These are phyloP conservation scores for Odontamblyopus lacepedii DNA, from an alignment of 2,797 vertebrate species.

Conservation along the genomic window DNA sequence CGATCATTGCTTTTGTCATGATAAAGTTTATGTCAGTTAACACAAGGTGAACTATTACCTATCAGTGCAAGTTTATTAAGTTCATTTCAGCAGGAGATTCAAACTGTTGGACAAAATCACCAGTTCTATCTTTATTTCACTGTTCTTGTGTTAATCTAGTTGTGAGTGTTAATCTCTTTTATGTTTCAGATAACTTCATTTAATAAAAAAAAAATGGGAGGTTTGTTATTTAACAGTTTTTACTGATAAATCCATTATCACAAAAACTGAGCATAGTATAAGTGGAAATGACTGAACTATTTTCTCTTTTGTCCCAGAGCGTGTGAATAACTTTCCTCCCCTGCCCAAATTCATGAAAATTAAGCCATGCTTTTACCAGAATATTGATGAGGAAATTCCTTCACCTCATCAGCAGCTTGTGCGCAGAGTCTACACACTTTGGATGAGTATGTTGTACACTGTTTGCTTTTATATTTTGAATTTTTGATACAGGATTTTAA, in stretches of 20 bases:
- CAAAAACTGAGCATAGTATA: too few relatives aligned
- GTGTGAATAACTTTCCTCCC: conserved; percentile 91
- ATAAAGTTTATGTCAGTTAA: neutral
- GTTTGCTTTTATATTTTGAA: neutral
- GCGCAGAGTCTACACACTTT: conserved; percentile 87
- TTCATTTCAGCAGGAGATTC: neutral
- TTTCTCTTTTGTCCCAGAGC: conserved; percentile 71
- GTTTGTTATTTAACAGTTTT: conserved; percentile 47
- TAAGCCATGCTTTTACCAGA: conserved; percentile 95
- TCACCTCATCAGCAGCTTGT: conserved; percentile 82
- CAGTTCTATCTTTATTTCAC: neutral
- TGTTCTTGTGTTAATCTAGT: neutral
- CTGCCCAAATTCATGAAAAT: conserved; percentile 86
- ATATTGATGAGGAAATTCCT: conserved; percentile 92
- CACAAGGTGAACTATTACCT: neutral
- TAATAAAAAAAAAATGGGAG: conserved; percentile 62
- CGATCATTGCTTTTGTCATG: neutral
- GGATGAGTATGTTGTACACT: conserved; percentile 84
- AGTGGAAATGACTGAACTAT: neutral
- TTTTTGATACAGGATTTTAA: neutral
- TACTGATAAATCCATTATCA: neutral
- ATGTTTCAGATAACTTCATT: conserved; percentile 4
- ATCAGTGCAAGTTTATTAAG: neutral
- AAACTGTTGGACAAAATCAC: neutral
- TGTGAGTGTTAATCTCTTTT: conserved; percentile 1